Evolutionary conservation across 2,888 invertebrate genomes (phyloP).

Genomic region (Lasioglossum villosulum): DNA sequence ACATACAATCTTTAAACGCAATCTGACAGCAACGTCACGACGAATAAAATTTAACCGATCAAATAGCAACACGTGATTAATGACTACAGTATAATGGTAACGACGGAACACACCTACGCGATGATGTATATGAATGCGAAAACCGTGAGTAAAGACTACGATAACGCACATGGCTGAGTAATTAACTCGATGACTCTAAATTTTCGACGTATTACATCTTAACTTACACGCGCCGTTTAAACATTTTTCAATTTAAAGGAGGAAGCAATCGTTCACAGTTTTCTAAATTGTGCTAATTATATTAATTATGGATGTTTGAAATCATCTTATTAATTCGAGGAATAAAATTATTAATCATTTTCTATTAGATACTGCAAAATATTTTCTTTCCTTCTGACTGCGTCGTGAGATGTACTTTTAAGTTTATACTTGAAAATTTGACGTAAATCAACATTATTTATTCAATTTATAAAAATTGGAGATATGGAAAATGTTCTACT

Average conservation of each 20-base stretch:
- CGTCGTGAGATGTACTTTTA: neutral
- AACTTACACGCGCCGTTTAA: neutral
- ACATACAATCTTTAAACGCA: conserved; percentile 42
- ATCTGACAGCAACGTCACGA: conserved; percentile 33
- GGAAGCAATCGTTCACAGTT: neutral
- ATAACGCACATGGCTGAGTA: conserved; percentile 26
- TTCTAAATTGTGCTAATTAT: neutral
- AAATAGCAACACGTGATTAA: conserved; percentile 59
- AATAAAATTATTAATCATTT: neutral
- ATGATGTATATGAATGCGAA: neutral
- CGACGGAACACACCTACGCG: conserved; percentile 27
- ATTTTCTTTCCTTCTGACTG: neutral
- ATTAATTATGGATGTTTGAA: neutral
- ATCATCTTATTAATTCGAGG: neutral
- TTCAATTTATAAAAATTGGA: neutral
- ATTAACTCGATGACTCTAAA: conserved; percentile 38
- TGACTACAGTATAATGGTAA: conserved; percentile 53
- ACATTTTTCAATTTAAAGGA: neutral
- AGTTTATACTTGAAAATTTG: neutral
- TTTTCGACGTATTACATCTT: neutral
- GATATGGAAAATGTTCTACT: neutral
- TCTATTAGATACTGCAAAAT: too few species aligned
- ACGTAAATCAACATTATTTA: neutral
- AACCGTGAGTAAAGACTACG: conserved; percentile 19
- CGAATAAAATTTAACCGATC: conserved; percentile 62